These are phyloP conservation scores for Pachymerium ferrugineum DNA, from an alignment of 2,888 invertebrate species.

Conservation along the genomic window DNA sequence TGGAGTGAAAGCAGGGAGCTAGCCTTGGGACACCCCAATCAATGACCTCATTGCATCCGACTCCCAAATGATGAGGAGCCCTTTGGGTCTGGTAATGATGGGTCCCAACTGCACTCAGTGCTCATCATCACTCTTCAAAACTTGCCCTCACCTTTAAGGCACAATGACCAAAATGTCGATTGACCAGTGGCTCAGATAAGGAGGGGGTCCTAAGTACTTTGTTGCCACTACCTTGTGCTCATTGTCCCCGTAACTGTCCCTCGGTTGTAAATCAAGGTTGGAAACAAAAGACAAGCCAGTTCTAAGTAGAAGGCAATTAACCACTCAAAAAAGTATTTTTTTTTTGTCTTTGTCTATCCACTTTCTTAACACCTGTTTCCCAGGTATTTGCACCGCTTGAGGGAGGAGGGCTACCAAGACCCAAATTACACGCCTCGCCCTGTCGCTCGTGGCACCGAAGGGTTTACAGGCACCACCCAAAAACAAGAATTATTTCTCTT, in stretches of 20 bases:
- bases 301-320: constrained; percentile 9
- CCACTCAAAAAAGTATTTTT: neutral
- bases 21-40: neutral
- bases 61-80: neutral
- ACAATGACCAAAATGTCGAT: constrained; percentile 1
- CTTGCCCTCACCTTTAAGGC: neutral
- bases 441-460: neutral
- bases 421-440: constrained; percentile 16
- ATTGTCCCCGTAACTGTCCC: neutral
- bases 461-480: neutral
- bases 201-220: neutral
- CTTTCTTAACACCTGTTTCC: constrained; percentile 15
- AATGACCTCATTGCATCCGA: constrained; percentile 4
- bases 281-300: neutral
- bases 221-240: constrained; percentile 3
- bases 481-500: neutral
- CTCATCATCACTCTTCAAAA: constrained; percentile 10
- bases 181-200: constrained; percentile 5
- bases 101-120: constrained; percentile 12
- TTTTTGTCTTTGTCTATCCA: neutral
- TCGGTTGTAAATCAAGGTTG: neutral
- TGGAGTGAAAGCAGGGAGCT: neutral
- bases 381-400: constrained; percentile 3
- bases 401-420: constrained; percentile 16
- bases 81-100: constrained; percentile 2